phyloP scores from a whole-genome alignment of 2,113 vertebrate species.

The Bettongia penicillata region DNA sequence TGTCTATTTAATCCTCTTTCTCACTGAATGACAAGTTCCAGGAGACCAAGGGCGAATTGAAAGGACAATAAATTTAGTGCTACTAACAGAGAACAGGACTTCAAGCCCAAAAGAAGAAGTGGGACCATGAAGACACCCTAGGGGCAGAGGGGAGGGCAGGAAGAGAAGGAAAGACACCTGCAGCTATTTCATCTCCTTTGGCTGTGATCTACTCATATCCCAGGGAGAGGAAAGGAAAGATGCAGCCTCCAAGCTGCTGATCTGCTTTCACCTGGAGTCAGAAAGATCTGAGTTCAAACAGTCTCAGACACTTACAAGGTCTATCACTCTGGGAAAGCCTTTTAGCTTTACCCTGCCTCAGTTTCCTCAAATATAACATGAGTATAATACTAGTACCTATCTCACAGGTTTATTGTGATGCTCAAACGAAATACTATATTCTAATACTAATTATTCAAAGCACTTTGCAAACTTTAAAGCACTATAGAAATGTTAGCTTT shows the following conservation, averaged over 20 bases:
- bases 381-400: neutral
- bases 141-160: neutral
- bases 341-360: neutral
- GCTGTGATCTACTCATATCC: neutral
- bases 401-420: neutral
- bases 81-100: neutral
- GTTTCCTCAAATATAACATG: neutral
- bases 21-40: neutral
- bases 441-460: neutral
- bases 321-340: neutral
- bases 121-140: neutral
- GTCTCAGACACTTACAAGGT: neutral
- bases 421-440: neutral
- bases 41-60: neutral
- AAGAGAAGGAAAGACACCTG: neutral
- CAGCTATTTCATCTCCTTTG: neutral
- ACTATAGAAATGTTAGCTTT: neutral
- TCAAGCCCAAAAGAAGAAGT: constrained; percentile 27
- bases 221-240: neutral
- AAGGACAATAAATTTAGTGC: constrained; percentile 26
- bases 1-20: rapidly evolving
- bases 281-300: neutral
- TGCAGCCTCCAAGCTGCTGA: neutral
- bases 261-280: neutral
- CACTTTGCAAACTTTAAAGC: neutral